Evolutionary conservation across 2,113 vertebrate species (phyloP), one percentile per base, ranked within the genome.

Genomic region (Cricetomys ansorgei): DNA sequence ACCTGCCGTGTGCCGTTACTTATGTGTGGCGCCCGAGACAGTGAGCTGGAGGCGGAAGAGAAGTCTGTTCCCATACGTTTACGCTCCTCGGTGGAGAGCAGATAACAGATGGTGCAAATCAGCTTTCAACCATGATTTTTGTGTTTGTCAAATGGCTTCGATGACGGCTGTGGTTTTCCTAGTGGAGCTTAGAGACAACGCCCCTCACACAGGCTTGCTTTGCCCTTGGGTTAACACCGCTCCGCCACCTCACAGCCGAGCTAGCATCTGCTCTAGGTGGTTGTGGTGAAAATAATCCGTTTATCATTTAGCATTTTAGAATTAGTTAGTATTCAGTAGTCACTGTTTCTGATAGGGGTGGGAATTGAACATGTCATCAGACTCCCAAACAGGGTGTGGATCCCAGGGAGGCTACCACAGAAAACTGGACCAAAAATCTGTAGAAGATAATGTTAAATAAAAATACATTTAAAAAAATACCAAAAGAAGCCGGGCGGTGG

Each of bases 381-480:
- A 62, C 45, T 92, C 69, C 62, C 67, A n/a, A 31, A 43, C 83
- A 29, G 29, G 81, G 45, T 29, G 10, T 77, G 25, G 40, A 43
- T 69, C 31, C 88, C 25, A 31, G 67, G 57, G 75, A n/a, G 94
- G 73, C 40, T 57, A 9, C 62, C n/a, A n/a, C 21, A 85, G 79
- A n/a, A 73, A 50, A 76, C 48, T 40, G 76, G 7, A 27, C 37
- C n/a, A 83, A 95, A 95, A 89, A 73, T 90, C 29, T n/a, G 15
- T 72, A 73, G 40, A 83, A 92, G 65, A 93, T 77, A 59, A 87
- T 94, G 62, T 65, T 34, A 65, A 85, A n/a, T 57, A 75, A 92
- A 76, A 94, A 72, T 55, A 13, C 21, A 89, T 45, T 86, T 96
- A n/a, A n/a, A n/a, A n/a, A n/a, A n/a, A n/a, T n/a, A n/a, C n/a